These are phyloP conservation scores for Diphyllodes magnificus DNA, from an alignment of 2,113 vertebrate species.

Conservation along the genomic window DNA sequence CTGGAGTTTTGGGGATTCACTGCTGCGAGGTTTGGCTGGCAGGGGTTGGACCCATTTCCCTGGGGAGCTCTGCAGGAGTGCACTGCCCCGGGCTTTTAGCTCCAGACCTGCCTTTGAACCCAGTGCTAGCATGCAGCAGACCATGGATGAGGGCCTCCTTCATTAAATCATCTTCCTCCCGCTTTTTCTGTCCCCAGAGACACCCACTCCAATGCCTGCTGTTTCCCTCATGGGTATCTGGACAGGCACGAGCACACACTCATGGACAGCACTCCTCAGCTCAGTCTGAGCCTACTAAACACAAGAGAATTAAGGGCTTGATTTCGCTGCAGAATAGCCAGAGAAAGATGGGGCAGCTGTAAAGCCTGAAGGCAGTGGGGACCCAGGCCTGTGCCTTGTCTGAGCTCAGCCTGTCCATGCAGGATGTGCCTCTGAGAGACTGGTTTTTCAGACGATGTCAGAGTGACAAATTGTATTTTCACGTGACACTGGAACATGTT, in stretches of 20 bases:
- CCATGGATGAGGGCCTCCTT: neutral
- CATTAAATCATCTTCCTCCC: neutral
- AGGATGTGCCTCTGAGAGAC: neutral
- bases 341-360: neutral
- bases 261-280: rapidly evolving
- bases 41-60: neutral
- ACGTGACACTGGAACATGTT: neutral
- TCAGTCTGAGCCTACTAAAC: neutral
- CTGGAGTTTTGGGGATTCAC: rapidly evolving
- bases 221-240: rapidly evolving
- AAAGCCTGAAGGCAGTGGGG: too few species aligned
- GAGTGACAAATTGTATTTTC: neutral
- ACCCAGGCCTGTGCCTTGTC: neutral
- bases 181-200: neutral
- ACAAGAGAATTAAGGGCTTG: neutral
- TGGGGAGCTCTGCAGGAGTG: neutral
- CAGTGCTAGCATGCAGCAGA: neutral
- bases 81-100: neutral
- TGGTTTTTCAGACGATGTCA: neutral
- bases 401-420: neutral
- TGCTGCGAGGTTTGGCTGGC: neutral
- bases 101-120: neutral
- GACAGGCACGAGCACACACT: rapidly evolving
- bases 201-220: neutral
- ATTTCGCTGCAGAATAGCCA: neutral